Percentiles rank a stretch among this genome's conserved stretches.
Conservation (phyloP, 1,140 invertebrate species). For the Coboldia fuscipes region DNA sequence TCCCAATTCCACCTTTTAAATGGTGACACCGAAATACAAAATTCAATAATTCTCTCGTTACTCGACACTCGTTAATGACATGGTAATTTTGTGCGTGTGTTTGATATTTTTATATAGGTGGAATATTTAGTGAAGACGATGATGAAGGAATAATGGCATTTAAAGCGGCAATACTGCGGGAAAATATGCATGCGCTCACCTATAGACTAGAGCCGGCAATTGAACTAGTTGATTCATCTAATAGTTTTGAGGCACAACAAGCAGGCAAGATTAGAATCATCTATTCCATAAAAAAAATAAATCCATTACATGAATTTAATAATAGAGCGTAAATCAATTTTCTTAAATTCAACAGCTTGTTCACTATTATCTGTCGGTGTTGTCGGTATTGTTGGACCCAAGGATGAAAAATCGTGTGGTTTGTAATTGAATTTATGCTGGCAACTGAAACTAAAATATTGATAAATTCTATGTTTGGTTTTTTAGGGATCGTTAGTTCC, state of each 20-base stretch:
- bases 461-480: neutral
- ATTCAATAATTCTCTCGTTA: too few species aligned
- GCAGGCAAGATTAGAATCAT: neutral
- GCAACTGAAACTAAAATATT: neutral
- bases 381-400: constrained; percentile 58
- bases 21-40: too few species aligned
- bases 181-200: too few species aligned
- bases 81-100: too few species aligned
- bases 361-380: constrained; percentile 35
- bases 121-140: too few species aligned
- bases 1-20: too few species aligned
- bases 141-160: too few species aligned
- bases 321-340: neutral
- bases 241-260: neutral
- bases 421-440: constrained; percentile 1
- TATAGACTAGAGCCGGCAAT: too few species aligned
- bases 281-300: neutral
- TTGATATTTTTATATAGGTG: too few species aligned
- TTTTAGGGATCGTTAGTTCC: constrained; percentile 39
- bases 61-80: too few species aligned
- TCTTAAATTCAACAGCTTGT: constrained; percentile 22
- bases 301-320: neutral
- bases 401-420: constrained; percentile 31
- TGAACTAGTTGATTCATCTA: neutral
- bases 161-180: too few species aligned